Evolutionary conservation across 1,140 invertebrate genomes (phyloP), one percentile per base, ranked within the genome.

Genomic region (Platorchestia sp.): DNA sequence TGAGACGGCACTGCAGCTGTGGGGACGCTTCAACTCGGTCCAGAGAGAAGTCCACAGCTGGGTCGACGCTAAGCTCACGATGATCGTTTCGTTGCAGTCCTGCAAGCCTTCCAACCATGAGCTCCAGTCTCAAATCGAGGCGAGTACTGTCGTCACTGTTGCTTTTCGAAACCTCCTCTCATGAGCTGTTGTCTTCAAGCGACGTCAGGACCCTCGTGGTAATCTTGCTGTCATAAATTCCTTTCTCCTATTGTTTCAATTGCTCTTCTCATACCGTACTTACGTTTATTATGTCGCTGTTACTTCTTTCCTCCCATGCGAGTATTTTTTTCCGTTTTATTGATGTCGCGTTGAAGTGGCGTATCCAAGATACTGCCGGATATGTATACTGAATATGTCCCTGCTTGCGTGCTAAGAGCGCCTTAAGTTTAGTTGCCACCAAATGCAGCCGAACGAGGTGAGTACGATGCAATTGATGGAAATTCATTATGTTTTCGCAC

Each of bases 21-120:
- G 96, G 96, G 95, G 86, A 43, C 42, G 95, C 42, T 96, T 96
- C 95, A 95, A 95, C 44, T 95, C 95, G 7, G 96, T 96, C 16
- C 96, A 96, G 91, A 95, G 96, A 45, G 96, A 96, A 53, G 96
- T 96, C 0, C 86, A 95, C 41, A 95, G 95, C 42, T 96, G 96
- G 96, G 96, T 96, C n/a, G 96, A 96, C 90, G 95, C 96, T 6
- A 96, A 96, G 89, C 95, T 96, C 90, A 96, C 95, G 7, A 95
- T 96, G 47, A 95, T 96, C 36, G 95, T 96, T 6, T 95, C 95
- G 36, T 95, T 96, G 59, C 96, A 96, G 96, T 95, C 96, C 59
- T 45, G 86, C 43, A 95, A 95, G 75, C 95, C 96, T 90, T 91
- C 51, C n/a, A 47, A 86, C 27, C 90, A 96, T n/a, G 91, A 96